phyloP scores from a whole-genome alignment of 1,140 invertebrate species.

The Aphelinus certus region DNA sequence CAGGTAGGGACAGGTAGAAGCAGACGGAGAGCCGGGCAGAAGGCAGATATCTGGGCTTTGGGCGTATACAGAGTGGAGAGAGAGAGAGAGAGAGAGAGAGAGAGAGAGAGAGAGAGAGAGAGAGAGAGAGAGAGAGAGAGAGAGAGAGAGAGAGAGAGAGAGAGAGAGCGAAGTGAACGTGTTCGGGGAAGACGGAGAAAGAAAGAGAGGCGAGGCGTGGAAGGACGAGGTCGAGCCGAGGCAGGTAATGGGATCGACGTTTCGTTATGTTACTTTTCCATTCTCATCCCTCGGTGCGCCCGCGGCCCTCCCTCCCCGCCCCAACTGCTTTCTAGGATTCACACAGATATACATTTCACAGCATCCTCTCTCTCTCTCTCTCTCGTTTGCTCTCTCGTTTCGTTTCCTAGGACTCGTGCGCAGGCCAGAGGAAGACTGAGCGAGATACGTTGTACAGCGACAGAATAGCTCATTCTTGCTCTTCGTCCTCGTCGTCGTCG shows the following conservation, averaged over 20 bases:
- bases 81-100: not conserved
- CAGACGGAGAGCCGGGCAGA: too few relatives aligned
- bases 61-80: not conserved
- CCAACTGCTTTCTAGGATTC: constrained; percentile 55
- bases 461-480: not conserved
- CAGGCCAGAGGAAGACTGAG: constrained; percentile 1
- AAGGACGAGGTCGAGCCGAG: constrained; percentile 32
- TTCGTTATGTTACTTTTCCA: constrained; percentile 68
- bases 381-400: constrained; percentile 16
- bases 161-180: too few relatives aligned
- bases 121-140: too few relatives aligned
- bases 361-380: constrained; percentile 33
- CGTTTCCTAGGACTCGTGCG: constrained; percentile 34
- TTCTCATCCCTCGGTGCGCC: constrained; percentile 56
- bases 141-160: too few relatives aligned
- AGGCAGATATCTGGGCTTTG: not conserved
- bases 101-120: too few relatives aligned
- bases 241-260: constrained; percentile 66
- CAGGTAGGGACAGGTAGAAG: not conserved
- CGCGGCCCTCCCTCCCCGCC: not conserved
- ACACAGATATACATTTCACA: constrained; percentile 15
- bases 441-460: constrained; percentile 16
- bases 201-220: constrained; percentile 28
- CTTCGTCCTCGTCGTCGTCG: constrained; percentile 8
- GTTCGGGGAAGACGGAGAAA: constrained; percentile 27